Evolutionary conservation across 2,888 invertebrate genomes (phyloP).

Genomic region (Oxystoma pomonae): DNA sequence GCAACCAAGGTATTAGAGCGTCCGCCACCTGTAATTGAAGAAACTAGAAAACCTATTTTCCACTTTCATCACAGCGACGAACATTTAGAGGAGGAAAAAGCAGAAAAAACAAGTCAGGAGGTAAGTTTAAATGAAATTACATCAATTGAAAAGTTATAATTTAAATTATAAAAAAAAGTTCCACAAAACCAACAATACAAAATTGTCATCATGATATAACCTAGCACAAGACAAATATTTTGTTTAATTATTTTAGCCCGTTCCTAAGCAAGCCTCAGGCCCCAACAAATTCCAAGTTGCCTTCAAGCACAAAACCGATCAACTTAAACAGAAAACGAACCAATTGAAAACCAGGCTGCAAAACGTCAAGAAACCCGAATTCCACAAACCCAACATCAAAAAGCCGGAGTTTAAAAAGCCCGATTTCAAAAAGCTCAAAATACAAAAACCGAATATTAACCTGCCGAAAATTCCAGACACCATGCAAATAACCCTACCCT

Average conservation of each 20-base stretch:
- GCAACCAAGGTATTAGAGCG: background rate
- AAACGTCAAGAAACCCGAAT: constrained; percentile 52
- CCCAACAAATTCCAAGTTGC: constrained; percentile 21
- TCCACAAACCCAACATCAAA: constrained; percentile 55
- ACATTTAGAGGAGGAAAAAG: background rate
- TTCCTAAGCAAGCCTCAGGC: constrained; percentile 25
- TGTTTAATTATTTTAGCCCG: background rate
- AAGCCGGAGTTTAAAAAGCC: constrained; percentile 43
- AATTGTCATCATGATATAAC: no score
- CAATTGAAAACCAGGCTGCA: constrained; percentile 59
- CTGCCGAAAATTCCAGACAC: constrained; percentile 58
- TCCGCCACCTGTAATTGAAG: background rate
- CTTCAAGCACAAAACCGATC: constrained; percentile 49
- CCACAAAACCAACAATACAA: no score
- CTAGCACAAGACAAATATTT: no score
- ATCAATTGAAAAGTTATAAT: no score
- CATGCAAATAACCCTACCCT: constrained; percentile 60
- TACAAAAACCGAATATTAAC: constrained; percentile 58
- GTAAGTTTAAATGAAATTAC: no score
- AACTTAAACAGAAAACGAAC: constrained; percentile 49
- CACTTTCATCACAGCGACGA: constrained; percentile 6
- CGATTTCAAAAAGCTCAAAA: constrained; percentile 45
- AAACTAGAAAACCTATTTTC: constrained; percentile 19
- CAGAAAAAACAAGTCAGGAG: background rate
- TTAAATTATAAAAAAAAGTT: no score